phyloP scores from a whole-genome alignment of 2,797 vertebrate species.

The Tokudaia muenninki region DNA sequence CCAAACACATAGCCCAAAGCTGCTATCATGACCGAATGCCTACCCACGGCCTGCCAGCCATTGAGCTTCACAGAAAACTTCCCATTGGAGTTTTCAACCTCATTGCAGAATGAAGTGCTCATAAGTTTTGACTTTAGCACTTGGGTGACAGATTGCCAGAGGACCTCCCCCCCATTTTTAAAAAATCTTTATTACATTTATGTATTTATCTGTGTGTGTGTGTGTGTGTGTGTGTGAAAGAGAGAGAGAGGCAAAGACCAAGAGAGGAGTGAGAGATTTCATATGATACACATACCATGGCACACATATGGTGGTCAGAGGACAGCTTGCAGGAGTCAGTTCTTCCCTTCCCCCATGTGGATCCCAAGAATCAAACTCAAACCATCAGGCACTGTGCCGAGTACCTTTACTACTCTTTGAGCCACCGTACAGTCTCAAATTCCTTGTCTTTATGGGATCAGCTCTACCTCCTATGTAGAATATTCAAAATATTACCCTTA shows the following conservation, averaged over 20 bases:
- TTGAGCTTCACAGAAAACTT: constrained; percentile 6
- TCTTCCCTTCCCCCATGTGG: background rate
- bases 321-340: background rate
- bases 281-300: background rate
- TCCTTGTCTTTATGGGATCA: constrained; percentile 34
- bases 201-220: background rate
- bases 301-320: background rate
- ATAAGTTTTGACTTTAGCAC: background rate
- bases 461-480: background rate
- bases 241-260: background rate
- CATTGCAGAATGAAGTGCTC: constrained; percentile 54
- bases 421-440: background rate
- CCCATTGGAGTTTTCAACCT: constrained; percentile 38
- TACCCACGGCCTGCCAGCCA: background rate
- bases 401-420: background rate
- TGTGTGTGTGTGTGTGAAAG: background rate
- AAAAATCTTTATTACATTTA: background rate
- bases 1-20: background rate
- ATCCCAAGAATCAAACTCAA: background rate
- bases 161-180: background rate
- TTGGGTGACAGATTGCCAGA: background rate
- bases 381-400: too few species aligned
- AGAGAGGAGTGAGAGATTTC: background rate
- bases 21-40: background rate
- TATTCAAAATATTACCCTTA: constrained; percentile 62